phyloP scores from a whole-genome alignment of 2,888 invertebrate genomes.

The Andrena flavipes region DNA sequence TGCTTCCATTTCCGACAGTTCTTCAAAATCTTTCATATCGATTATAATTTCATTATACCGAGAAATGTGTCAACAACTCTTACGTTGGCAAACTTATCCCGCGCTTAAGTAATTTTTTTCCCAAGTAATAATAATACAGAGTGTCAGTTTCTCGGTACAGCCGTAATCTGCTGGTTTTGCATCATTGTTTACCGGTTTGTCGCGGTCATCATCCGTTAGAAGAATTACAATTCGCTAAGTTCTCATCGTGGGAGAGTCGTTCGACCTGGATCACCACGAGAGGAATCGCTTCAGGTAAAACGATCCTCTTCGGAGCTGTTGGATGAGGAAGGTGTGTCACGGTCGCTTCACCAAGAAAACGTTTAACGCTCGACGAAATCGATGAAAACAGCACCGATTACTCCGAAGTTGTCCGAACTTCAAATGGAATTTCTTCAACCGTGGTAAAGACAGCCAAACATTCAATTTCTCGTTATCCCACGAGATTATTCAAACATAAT shows the following conservation, averaged over 20 bases:
- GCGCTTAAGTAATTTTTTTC: slow-evolving; percentile 44
- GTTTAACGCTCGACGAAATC: slow-evolving; percentile 67
- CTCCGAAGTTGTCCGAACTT: slow-evolving; percentile 23
- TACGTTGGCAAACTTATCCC: background rate
- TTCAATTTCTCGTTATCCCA: background rate
- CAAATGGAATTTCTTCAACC: slow-evolving; percentile 10
- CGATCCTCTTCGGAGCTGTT: slow-evolving; percentile 38
- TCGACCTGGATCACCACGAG: slow-evolving; percentile 68
- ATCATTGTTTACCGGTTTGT: slow-evolving; percentile 67
- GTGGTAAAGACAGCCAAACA: slow-evolving; percentile 1
- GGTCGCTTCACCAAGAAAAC: slow-evolving; percentile 65
- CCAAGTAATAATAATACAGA: slow-evolving; percentile 39
- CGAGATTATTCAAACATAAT: slow-evolving; percentile 18
- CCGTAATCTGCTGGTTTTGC: slow-evolving; percentile 62
- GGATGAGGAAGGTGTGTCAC: slow-evolving; percentile 62
- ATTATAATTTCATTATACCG: background rate
- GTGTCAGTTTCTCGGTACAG: slow-evolving; percentile 60
- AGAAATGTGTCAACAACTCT: background rate
- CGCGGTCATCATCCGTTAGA: slow-evolving; percentile 68
- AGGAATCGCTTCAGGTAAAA: slow-evolving; percentile 58
- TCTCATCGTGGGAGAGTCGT: slow-evolving; percentile 77
- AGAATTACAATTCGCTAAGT: slow-evolving; percentile 56
- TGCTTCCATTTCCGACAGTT: background rate
- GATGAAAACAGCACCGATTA: slow-evolving; percentile 48
- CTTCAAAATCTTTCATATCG: too few species aligned